A percentile compares a stretch with the other conserved stretches of the same genome.
Conservation (phyloP, 2,888 invertebrate species). For the Perithous albicinctus region DNA sequence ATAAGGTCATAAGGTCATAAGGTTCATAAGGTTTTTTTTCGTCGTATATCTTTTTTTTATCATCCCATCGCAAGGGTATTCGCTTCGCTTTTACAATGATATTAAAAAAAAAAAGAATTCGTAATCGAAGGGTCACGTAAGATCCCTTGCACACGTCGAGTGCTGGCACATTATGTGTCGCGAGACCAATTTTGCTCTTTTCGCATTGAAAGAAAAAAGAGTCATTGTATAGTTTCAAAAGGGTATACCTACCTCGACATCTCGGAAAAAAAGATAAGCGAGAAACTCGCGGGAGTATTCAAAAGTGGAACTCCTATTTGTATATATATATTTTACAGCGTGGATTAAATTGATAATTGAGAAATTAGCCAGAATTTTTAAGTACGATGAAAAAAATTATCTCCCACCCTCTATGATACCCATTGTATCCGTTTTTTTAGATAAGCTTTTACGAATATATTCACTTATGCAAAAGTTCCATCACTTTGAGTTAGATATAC, state of each 20-base stretch:
- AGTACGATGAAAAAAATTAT: conserved; percentile 52
- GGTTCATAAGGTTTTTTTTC: conserved; percentile 37
- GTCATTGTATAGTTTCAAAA: conserved; percentile 41
- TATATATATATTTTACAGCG: conserved; percentile 44
- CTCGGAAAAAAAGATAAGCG: conserved; percentile 52
- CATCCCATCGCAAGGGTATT: not conserved
- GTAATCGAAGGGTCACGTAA: conserved; percentile 24
- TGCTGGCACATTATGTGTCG: conserved; percentile 47
- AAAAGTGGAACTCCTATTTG: conserved; percentile 22
- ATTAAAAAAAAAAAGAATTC: too few species aligned
- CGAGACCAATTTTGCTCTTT: conserved; percentile 40
- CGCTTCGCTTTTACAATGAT: conserved; percentile 1
- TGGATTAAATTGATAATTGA: conserved; percentile 37
- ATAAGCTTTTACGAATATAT: conserved; percentile 11
- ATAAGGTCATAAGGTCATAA: too few species aligned
- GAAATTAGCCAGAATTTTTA: conserved; percentile 45
- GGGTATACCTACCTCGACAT: conserved; percentile 61
- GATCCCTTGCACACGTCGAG: conserved; percentile 54
- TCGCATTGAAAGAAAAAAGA: conserved; percentile 10
- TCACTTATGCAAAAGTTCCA: conserved; percentile 1
- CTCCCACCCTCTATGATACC: conserved; percentile 53
- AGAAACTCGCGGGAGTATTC: conserved; percentile 21
- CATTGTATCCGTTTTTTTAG: conserved; percentile 35
- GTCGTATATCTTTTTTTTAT: too few species aligned
- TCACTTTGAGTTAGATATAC: conserved; percentile 62